Conservation (phyloP, 2,797 vertebrate genomes). For the Columba guinea region DNA sequence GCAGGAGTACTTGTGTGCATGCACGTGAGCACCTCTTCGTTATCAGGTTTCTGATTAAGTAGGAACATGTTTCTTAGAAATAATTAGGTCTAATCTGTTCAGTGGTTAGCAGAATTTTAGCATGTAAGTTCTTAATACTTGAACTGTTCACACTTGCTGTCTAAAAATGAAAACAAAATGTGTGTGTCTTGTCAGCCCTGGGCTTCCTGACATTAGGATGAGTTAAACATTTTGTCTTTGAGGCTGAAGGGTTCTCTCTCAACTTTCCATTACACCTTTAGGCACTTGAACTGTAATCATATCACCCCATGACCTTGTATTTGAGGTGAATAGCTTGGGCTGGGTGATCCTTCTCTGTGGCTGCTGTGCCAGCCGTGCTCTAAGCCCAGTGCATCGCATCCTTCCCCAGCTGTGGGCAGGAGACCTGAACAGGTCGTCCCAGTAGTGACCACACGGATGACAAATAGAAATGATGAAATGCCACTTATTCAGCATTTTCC, state of each 20-base stretch:
- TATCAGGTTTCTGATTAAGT: background rate
- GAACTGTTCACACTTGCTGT: accelerated
- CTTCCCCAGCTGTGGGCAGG: background rate
- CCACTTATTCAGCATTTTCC: background rate
- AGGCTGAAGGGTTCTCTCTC: background rate
- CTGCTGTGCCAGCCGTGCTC: background rate
- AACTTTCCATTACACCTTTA: background rate
- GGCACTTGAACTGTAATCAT: background rate
- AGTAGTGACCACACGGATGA: background rate
- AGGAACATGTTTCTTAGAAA: background rate
- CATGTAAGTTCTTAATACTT: background rate
- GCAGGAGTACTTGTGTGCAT: background rate
- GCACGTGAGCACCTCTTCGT: background rate
- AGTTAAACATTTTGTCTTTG: background rate
- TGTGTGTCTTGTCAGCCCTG: background rate
- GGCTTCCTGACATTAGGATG: background rate
- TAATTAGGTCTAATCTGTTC: background rate
- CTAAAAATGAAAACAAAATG: background rate
- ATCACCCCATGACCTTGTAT: background rate
- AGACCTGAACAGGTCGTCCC: background rate
- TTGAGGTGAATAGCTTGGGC: background rate
- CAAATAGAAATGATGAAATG: background rate
- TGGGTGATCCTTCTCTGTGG: background rate
- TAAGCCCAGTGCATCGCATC: background rate
- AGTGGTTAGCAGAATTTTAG: background rate